Evolutionary conservation across 2,888 invertebrate genomes (phyloP).

Genomic region (Caenorhabditis becei): DNA sequence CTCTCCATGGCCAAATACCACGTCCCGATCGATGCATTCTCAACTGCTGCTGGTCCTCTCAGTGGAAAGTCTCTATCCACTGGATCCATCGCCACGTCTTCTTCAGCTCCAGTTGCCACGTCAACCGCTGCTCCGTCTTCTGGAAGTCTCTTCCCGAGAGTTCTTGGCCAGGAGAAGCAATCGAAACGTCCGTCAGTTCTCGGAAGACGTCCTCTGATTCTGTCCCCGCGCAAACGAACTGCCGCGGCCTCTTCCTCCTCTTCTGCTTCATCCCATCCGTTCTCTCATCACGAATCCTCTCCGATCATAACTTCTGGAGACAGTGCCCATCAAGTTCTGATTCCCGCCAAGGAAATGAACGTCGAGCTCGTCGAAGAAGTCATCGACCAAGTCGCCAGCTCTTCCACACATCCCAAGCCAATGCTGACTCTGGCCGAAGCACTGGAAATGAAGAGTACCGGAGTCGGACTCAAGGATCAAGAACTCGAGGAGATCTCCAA

Average conservation of each 20-base stretch:
- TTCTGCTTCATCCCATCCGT: neutral
- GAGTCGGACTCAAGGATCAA: slow-evolving; percentile 24
- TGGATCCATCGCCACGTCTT: neutral
- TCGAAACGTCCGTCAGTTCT: slow-evolving; percentile 32
- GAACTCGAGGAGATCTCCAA: slow-evolving; percentile 50
- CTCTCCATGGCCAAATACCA: slow-evolving; percentile 42
- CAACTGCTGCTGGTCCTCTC: neutral
- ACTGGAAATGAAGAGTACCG: slow-evolving; percentile 15
- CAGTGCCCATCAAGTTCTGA: slow-evolving; percentile 2
- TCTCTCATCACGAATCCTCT: slow-evolving; percentile 28
- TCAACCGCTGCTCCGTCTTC: neutral
- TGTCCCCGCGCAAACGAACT: slow-evolving; percentile 35
- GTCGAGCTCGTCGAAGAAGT: slow-evolving; percentile 42
- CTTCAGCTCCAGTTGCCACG: neutral
- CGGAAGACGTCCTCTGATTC: slow-evolving; percentile 36
- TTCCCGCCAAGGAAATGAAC: slow-evolving; percentile 30
- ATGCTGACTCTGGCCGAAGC: slow-evolving; percentile 39
- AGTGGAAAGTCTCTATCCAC: slow-evolving; percentile 15
- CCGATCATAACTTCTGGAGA: slow-evolving; percentile 9
- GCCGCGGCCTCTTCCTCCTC: too few species aligned
- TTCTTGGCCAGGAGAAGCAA: slow-evolving; percentile 25
- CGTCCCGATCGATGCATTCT: slow-evolving; percentile 8
- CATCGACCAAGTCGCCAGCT: slow-evolving; percentile 9
- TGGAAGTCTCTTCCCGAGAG: slow-evolving; percentile 24
- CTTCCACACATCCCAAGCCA: slow-evolving; percentile 1